A percentile compares a stretch with the other conserved stretches of the same genome.
phyloP scores from a whole-genome alignment of 2,888 invertebrate genomes.

The Patella caerulea region DNA sequence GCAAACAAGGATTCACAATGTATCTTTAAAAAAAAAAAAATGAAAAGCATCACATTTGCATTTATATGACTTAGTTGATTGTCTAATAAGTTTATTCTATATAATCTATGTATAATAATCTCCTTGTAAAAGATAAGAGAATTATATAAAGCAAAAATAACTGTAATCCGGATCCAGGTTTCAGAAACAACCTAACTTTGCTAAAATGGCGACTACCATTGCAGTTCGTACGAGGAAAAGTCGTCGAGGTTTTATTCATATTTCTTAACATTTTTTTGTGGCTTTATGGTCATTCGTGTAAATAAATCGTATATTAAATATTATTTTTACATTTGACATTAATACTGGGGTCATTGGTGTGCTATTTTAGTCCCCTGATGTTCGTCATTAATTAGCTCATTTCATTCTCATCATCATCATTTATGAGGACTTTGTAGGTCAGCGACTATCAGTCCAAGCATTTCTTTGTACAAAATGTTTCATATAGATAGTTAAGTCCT shows the following conservation, averaged over 20 bases:
- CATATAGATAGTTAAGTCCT: too few relatives aligned
- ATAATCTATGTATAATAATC: too few relatives aligned
- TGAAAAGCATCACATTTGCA: too few relatives aligned
- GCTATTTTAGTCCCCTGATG: too few relatives aligned
- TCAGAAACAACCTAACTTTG: not conserved
- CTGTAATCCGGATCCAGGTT: too few relatives aligned
- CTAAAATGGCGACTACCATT: constrained; percentile 61
- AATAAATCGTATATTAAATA: not conserved
- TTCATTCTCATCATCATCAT: not conserved
- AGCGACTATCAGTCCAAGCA: not conserved
- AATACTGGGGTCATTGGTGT: not conserved
- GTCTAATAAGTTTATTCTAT: too few relatives aligned
- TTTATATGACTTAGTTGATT: too few relatives aligned
- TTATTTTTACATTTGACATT: not conserved
- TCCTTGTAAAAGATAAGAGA: too few relatives aligned
- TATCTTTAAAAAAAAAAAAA: too few relatives aligned
- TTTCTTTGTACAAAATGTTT: too few relatives aligned
- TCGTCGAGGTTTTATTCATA: constrained; percentile 13
- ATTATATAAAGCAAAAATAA: too few relatives aligned
- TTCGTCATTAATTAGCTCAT: not conserved
- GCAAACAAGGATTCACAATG: too few relatives aligned
- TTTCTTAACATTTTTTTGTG: not conserved
- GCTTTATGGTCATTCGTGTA: not conserved
- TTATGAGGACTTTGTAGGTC: not conserved
- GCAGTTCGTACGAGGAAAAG: constrained; percentile 57